These are phyloP conservation scores for Tenthredo amoena DNA, from an alignment of 2,888 invertebrate species.

Conservation along the genomic window DNA sequence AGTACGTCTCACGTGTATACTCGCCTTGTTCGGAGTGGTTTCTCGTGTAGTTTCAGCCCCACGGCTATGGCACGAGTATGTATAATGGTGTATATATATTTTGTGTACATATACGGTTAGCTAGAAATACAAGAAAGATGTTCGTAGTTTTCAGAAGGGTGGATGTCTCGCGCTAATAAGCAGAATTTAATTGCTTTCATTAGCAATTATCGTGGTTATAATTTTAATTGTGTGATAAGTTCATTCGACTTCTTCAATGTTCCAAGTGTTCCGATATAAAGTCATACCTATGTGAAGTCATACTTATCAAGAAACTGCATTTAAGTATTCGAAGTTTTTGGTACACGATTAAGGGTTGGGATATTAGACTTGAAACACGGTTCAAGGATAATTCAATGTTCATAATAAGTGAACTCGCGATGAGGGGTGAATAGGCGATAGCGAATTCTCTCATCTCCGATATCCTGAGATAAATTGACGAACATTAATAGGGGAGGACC, in stretches of 20 bases:
- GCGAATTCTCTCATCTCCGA: not conserved
- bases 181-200: constrained; percentile 16
- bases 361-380: not conserved
- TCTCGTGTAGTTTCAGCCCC: constrained; percentile 46
- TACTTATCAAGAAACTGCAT: not conserved
- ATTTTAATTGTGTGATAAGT: not conserved
- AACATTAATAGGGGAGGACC: not conserved
- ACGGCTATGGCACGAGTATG: constrained; percentile 9
- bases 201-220: not conserved
- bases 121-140: not conserved
- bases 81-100: constrained; percentile 3
- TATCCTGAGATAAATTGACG: not conserved
- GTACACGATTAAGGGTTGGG: not conserved
- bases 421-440: not conserved
- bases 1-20: constrained; percentile 52
- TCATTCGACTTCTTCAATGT: not conserved
- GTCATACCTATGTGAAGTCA: not conserved
- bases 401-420: not conserved
- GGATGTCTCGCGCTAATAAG: not conserved
- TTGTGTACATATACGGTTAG: constrained; percentile 2
- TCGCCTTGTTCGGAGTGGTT: constrained; percentile 40
- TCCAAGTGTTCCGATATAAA: not conserved
- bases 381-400: constrained; percentile 1
- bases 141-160: not conserved
- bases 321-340: not conserved